Percentiles rank a stretch among this genome's conserved stretches.
phyloP scores from a whole-genome alignment of 2,797 vertebrate species.

The Acipenser transmontanus region DNA sequence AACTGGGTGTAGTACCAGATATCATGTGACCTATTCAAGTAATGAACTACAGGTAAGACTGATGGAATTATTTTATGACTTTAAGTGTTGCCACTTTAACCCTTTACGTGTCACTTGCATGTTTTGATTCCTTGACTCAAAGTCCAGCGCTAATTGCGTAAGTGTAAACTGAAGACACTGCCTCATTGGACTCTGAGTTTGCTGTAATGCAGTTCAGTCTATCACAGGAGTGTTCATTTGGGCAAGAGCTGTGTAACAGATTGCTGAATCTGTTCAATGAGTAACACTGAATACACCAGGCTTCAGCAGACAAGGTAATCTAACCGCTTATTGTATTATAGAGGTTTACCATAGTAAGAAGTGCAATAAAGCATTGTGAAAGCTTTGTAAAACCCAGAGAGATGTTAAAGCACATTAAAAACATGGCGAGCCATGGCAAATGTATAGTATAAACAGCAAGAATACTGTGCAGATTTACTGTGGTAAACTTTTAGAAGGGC shows the following conservation, averaged over 20 bases:
- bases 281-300: background rate
- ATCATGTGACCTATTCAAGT: no score
- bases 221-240: background rate
- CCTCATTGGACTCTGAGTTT: conserved; percentile 38
- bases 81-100: conserved; percentile 14
- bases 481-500: no score
- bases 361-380: no score
- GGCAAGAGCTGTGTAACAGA: background rate
- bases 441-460: no score
- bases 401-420: no score
- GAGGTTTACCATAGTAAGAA: no score
- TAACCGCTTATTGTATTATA: background rate
- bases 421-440: no score
- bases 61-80: no score
- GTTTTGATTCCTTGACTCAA: conserved; percentile 35
- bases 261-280: conserved; percentile 1
- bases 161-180: conserved; percentile 27
- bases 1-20: no score
- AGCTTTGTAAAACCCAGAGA: no score
- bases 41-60: no score
- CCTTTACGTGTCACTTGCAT: conserved; percentile 28
- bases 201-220: conserved; percentile 7
- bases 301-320: background rate
- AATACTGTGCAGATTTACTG: no score
- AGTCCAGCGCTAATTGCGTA: conserved; percentile 51